These are phyloP conservation scores for Hyphantria cunea DNA, from an alignment of 1,140 invertebrate species.

Conservation along the genomic window DNA sequence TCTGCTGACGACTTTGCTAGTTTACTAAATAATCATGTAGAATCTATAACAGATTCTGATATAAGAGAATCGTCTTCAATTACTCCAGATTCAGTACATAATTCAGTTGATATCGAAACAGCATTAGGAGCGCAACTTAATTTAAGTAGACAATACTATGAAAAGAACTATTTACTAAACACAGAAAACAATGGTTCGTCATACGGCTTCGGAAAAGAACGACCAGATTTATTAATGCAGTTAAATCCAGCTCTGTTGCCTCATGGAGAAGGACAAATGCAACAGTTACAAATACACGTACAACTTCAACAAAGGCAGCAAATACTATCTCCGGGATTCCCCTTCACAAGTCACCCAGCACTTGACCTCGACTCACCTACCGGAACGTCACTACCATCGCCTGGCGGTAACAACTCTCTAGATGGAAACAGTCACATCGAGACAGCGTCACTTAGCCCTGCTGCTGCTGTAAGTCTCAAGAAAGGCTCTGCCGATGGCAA, in stretches of 20 bases:
- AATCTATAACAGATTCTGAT: conserved; percentile 83
- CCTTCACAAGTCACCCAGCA: conserved; percentile 85
- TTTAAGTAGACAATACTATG: conserved; percentile 69
- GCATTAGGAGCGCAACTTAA: conserved; percentile 84
- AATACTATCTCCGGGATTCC: conserved; percentile 86
- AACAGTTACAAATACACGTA: conserved; percentile 87
- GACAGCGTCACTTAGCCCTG: conserved; percentile 83
- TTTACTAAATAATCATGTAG: conserved; percentile 86
- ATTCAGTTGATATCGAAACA: conserved; percentile 87
- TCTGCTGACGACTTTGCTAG: conserved; percentile 86
- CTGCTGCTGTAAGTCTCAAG: conserved; percentile 84
- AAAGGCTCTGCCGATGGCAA: conserved; percentile 85
- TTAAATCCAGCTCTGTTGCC: conserved; percentile 71
- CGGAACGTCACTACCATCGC: conserved; percentile 90
- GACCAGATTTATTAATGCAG: conserved; percentile 77
- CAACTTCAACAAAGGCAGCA: conserved; percentile 85
- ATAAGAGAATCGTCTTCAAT: conserved; percentile 83
- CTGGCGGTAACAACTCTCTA: conserved; percentile 86
- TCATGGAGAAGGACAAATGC: conserved; percentile 82
- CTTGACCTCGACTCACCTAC: conserved; percentile 89
- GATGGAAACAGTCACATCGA: conserved; percentile 84
- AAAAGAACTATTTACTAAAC: conserved; percentile 79
- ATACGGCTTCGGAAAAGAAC: conserved; percentile 72
- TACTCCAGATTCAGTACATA: conserved; percentile 85
- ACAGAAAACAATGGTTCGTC: conserved; percentile 76